Evolutionary conservation across 2,113 vertebrate species (phyloP).

Genomic region (Alectura lathami): DNA sequence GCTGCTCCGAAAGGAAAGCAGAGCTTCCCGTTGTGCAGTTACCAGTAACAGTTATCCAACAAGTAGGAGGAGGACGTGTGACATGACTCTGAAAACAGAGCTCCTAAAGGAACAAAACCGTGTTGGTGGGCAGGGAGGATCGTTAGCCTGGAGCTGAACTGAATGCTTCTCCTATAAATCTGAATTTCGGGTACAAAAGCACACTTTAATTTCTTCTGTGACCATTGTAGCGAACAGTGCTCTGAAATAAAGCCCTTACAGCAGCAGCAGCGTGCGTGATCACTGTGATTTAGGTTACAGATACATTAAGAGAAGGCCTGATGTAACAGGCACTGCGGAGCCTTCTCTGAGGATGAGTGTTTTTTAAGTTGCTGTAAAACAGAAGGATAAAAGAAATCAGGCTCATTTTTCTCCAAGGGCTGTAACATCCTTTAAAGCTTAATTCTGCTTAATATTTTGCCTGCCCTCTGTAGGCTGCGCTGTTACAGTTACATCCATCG

Average conservation of each 20-base stretch:
- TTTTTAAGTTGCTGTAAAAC: not conserved
- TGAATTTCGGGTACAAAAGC: not conserved
- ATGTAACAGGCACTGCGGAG: not conserved
- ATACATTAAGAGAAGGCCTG: not conserved
- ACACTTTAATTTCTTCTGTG: not conserved
- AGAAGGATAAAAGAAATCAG: not conserved
- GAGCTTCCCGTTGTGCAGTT: not conserved
- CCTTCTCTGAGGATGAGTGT: not conserved
- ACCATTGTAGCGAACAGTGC: not conserved
- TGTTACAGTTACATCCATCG: not conserved
- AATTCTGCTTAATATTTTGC: not conserved
- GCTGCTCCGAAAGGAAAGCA: not conserved
- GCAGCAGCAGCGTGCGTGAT: not conserved
- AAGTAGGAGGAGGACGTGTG: not conserved
- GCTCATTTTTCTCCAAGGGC: constrained; percentile 3
- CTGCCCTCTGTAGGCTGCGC: not conserved
- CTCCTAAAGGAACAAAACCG: not conserved
- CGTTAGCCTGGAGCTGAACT: not conserved
- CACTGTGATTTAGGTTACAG: not conserved
- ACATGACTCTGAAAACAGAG: not conserved
- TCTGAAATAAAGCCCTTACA: not conserved
- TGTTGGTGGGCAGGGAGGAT: not conserved
- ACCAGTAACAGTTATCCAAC: not conserved
- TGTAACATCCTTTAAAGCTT: not conserved
- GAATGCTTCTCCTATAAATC: not conserved